phyloP scores from a whole-genome alignment of 2,113 vertebrate genomes.

The Aramus guarauna region DNA sequence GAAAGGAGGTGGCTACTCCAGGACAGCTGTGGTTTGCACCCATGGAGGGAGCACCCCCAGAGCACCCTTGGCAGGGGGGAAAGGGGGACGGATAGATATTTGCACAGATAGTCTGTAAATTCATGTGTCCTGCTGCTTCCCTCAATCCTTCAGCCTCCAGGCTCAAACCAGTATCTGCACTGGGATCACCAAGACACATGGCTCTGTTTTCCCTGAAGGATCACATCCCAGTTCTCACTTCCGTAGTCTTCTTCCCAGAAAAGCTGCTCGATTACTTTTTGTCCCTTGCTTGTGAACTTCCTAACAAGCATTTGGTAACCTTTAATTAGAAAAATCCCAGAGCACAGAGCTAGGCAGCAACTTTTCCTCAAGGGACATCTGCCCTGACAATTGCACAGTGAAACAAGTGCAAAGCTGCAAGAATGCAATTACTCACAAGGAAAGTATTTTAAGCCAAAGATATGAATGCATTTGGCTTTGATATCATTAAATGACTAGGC shows the following conservation, averaged over 20 bases:
- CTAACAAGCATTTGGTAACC: not conserved
- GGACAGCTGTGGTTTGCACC: not conserved
- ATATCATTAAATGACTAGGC: not conserved
- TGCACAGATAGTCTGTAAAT: not conserved
- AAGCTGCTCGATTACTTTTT: not conserved
- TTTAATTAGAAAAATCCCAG: not conserved
- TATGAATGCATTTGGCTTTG: not conserved
- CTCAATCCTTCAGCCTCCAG: not conserved
- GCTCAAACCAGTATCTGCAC: not conserved
- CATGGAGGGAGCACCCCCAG: not conserved
- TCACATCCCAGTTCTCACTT: not conserved
- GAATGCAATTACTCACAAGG: not conserved
- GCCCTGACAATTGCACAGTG: not conserved
- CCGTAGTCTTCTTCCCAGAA: not conserved
- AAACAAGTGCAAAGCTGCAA: not conserved
- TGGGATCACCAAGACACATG: accelerated
- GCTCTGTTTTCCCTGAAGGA: not conserved
- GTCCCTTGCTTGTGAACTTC: not conserved
- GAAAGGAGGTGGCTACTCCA: not conserved
- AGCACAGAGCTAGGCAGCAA: not conserved
- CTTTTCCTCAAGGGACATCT: not conserved
- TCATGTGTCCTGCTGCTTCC: not conserved
- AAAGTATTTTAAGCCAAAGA: not conserved
- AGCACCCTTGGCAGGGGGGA: not conserved
- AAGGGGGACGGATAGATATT: not conserved